Evolutionary conservation across 2,113 vertebrate species (phyloP), one percentile per base, ranked within the genome.

Genomic region (Pteronura brasiliensis): DNA sequence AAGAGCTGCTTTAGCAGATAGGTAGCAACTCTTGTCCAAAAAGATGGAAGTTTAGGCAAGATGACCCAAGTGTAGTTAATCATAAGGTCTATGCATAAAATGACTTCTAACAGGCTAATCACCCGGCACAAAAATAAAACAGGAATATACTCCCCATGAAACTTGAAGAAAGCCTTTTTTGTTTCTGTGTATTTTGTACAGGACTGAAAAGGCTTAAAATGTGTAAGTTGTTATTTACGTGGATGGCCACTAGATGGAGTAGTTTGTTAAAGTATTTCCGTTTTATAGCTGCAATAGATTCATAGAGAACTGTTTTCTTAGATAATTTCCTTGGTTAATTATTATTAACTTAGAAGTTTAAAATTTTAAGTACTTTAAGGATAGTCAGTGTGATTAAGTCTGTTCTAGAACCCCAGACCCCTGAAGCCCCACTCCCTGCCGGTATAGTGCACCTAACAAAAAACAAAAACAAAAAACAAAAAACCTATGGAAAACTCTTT

Each of bases 201-300:
- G 13, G 7, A 92, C 7, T 44, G 3, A 49, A 49, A n/a, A n/a
- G 13, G 14, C 44, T 87, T 21, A 55, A 80, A 88, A 49, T 80
- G 23, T 69, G 0, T 69, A 74, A 25, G 36, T 81, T 98, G 97
- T 88, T 88, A 91, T 96, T 94, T 89, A 92, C 31, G 1, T 6
- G 7, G 1, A 10, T 94, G 72, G 59, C 98, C 98, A 98, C 97
- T 96, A 98, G 98, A 63, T 98, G 98, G 97, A 49, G 88, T 0
- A 2, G 39, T 98, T 97, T 95, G 82, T 92, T 97, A 94, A 94
- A 82, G 9, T 81, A 90, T 95, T 95, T 42, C 31, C 11, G 29
- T 77, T 91, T 72, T 80, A 27, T 39, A 80, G 11, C 31, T 92
- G 49, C 83, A 77, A n/a, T 39, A 20, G 29, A 76, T 94, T 96